Evolutionary conservation across 2,797 vertebrate genomes (phyloP).

Genomic region (Sternotherus odoratus): DNA sequence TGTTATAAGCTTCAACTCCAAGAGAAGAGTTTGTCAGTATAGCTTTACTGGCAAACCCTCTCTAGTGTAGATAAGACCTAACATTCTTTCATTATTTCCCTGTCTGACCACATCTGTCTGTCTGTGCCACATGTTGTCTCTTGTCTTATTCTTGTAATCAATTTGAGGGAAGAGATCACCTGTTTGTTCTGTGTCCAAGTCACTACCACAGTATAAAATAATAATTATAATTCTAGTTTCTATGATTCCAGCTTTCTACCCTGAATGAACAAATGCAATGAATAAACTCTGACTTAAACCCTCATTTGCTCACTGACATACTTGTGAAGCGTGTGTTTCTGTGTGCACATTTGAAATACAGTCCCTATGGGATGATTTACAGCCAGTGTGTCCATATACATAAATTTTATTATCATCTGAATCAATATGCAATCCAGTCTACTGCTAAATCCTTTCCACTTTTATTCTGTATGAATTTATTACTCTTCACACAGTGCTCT

Average conservation of each 20-base stretch:
- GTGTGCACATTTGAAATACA: background rate
- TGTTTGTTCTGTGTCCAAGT: background rate
- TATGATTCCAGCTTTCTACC: background rate
- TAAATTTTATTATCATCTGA: conserved; percentile 59
- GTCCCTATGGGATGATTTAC: conserved; percentile 40
- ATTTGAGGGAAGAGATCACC: background rate
- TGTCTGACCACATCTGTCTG: background rate
- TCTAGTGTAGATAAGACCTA: background rate
- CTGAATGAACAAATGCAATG: background rate
- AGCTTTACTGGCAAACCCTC: background rate
- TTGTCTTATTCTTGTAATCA: background rate
- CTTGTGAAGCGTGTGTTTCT: background rate
- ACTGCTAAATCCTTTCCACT: conserved; percentile 53
- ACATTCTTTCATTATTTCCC: background rate
- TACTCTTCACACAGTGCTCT: conserved; percentile 31
- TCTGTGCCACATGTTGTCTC: background rate
- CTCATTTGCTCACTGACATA: background rate
- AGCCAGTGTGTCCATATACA: conserved; percentile 10
- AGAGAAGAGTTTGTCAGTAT: background rate
- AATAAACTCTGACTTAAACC: background rate
- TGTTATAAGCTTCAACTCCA: background rate
- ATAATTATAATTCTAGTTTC: background rate
- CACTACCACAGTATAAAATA: background rate
- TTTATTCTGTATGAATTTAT: conserved; percentile 72
- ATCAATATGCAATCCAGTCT: conserved; percentile 58